These are phyloP conservation scores for Ctenodactylus gundi DNA, from an alignment of 2,113 vertebrate species.

Conservation along the genomic window DNA sequence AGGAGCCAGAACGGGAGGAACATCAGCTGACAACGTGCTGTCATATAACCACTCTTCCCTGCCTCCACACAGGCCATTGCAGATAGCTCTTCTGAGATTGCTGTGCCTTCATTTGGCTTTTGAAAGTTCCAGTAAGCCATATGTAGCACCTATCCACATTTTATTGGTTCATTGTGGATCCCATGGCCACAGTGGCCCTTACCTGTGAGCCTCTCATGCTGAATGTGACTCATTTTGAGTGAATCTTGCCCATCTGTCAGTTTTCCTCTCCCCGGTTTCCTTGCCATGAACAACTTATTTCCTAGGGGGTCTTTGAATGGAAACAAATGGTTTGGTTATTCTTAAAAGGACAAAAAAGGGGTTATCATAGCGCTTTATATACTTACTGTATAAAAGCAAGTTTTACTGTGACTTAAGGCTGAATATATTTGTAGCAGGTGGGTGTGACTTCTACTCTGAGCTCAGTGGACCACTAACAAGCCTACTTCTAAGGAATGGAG, in stretches of 20 bases:
- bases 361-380: neutral
- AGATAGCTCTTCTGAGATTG: neutral
- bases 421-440: neutral
- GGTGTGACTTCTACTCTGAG: neutral
- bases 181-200: accelerated
- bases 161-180: neutral
- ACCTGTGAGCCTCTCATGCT: accelerated
- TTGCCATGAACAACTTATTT: neutral
- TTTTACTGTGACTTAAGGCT: neutral
- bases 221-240: neutral
- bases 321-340: neutral
- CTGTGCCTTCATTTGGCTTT: neutral
- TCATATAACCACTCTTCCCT: neutral
- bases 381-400: neutral
- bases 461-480: neutral
- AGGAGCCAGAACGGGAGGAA: accelerated
- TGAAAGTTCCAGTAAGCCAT: neutral
- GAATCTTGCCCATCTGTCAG: neutral
- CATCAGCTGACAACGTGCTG: neutral
- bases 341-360: neutral
- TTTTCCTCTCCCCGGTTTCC: neutral
- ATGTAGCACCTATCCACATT: accelerated
- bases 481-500: neutral
- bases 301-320: neutral
- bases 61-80: neutral